Evolutionary conservation across 2,797 vertebrate species (phyloP).

Genomic region (Moxostoma hubbsi): DNA sequence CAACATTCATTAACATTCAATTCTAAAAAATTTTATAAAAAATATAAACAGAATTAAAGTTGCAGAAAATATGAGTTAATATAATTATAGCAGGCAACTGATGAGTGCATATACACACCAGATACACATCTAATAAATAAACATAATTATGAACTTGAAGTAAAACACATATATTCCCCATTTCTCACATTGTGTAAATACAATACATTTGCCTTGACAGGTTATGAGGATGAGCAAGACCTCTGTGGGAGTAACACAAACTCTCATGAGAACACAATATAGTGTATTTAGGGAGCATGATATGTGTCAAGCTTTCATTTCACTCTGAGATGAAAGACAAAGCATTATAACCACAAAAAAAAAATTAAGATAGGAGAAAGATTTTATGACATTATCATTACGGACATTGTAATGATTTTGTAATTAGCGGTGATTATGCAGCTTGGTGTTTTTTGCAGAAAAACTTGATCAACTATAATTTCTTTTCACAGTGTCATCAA

Average conservation of each 20-base stretch:
- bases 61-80: no score
- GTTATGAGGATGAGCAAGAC: neutral
- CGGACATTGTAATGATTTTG: neutral
- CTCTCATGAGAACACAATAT: conserved; percentile 20
- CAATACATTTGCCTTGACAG: neutral
- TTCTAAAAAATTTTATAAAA: no score
- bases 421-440: neutral
- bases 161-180: neutral
- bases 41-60: no score
- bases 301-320: neutral
- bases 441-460: neutral
- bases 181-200: neutral
- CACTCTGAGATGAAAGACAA: neutral
- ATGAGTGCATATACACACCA: no score
- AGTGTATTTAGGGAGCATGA: conserved; percentile 3
- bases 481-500: neutral
- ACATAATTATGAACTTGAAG: neutral
- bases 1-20: no score
- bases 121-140: neutral
- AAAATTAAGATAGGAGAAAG: neutral
- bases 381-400: neutral
- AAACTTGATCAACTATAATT: neutral
- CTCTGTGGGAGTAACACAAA: neutral
- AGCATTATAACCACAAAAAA: neutral
- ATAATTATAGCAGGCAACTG: no score